Evolutionary conservation across 2,113 vertebrate genomes (phyloP), one percentile per base, ranked within the genome.

Genomic region (Cinclus cinclus): DNA sequence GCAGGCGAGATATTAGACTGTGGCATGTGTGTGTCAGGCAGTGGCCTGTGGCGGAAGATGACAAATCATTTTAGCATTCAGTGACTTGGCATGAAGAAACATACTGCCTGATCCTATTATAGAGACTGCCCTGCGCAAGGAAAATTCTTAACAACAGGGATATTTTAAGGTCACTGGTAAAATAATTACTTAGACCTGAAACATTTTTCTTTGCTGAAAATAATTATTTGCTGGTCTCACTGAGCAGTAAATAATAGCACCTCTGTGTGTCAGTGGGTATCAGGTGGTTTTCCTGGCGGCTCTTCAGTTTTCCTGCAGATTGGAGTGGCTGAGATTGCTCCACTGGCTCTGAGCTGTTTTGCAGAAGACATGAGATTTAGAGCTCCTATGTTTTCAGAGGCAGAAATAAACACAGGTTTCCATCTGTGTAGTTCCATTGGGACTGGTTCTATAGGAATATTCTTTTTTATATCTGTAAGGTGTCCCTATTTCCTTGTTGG

Each of bases 11-110:
- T 62, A 58, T 64, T 50, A 83, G 81, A 47, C 77, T 79, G 31
- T 73, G 87, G 84, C 78, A 87, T 95, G 85, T 90, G 89, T 91
- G 90, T 88, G 82, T 95, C 92, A 95, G 87, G 87, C 94, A 94
- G 70, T 52, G 75, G 84, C 93, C 93, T 92, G 87, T 47, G 82
- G 95, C 19, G 0, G 95, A 94, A 88, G 90, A 95, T 94, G 93
- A 95, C 85, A 93, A 93, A 87, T 78, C 83, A 89, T 92, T 95
- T 96, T 81, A 95, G 74, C 88, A 76, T 86, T 90, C 90, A 83
- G 73, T 92, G 92, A 95, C 92, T 88, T 93, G 92, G 93, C 93
- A 81, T 71, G 90, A 93, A 90, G 94, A 93, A 95, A 94, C 79
- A 58, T 42, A 47, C 88, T 93, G 96, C 86, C 93, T 44, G 85